Evolutionary conservation across 2,797 vertebrate species (phyloP).

Genomic region (Sparidentex hasta): DNA sequence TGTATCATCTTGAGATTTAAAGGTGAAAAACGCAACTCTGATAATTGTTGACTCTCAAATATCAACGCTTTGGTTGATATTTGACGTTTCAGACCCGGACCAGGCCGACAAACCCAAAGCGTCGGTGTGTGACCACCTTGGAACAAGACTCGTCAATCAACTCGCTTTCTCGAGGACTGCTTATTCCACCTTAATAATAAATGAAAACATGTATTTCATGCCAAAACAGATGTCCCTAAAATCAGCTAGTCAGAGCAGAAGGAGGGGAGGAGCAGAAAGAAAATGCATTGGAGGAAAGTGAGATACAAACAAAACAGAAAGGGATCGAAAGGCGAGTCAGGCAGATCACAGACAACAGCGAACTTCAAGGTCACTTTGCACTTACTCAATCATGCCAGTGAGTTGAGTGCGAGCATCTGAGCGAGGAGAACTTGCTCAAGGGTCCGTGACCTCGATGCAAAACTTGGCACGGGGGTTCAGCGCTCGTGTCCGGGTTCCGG

Average conservation of each 20-base stretch:
- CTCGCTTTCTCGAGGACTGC: too few relatives aligned
- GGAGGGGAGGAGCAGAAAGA: not conserved
- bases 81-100: too few relatives aligned
- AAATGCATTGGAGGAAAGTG: not conserved
- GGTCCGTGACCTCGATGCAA: slow-evolving; percentile 69
- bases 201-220: not conserved
- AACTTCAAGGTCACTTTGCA: slow-evolving; percentile 71
- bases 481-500: slow-evolving; percentile 54
- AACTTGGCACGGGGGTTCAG: slow-evolving; percentile 70
- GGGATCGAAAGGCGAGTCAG: slow-evolving; percentile 4
- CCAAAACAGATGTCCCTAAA: not conserved
- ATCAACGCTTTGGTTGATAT: too few relatives aligned
- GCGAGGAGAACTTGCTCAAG: slow-evolving; percentile 56
- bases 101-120: too few relatives aligned
- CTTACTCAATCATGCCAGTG: slow-evolving; percentile 48
- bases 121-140: too few relatives aligned
- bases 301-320: slow-evolving; percentile 15
- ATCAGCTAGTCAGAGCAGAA: not conserved
- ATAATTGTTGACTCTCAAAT: too few relatives aligned
- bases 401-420: slow-evolving; percentile 58
- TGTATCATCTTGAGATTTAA: not conserved
- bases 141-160: too few relatives aligned
- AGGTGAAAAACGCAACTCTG: not conserved
- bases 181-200: too few relatives aligned
- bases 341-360: slow-evolving; percentile 46